A percentile compares a stretch with the other conserved stretches of the same genome.
phyloP scores from a whole-genome alignment of 2,113 vertebrate species.

The Nibea coibor region DNA sequence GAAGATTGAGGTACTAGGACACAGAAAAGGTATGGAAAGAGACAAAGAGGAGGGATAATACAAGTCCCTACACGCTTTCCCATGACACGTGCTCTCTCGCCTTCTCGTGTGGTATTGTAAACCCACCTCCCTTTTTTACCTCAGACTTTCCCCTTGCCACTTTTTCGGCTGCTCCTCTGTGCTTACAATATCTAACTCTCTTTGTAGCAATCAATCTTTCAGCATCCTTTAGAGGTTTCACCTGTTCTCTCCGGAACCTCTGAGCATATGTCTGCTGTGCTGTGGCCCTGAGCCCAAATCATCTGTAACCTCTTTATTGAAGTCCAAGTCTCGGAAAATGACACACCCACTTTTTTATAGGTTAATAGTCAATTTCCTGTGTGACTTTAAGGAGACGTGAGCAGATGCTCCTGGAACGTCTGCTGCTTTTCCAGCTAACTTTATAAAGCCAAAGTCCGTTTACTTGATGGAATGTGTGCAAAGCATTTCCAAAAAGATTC shows the following conservation, averaged over 20 bases:
- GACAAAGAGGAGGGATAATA: constrained; percentile 35
- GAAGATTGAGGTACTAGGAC: constrained; percentile 32
- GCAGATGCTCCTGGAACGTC: constrained; percentile 49
- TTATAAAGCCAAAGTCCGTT: constrained; percentile 13
- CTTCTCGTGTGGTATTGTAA: constrained; percentile 38
- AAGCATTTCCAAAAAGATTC: neutral
- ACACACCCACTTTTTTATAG: constrained; percentile 38
- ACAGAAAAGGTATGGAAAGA: constrained; percentile 26
- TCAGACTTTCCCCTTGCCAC: constrained; percentile 18
- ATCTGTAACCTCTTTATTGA: constrained; percentile 17
- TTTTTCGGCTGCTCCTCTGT: constrained; percentile 1
- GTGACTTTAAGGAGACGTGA: constrained; percentile 37
- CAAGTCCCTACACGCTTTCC: constrained; percentile 58
- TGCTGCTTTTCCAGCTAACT: constrained; percentile 42
- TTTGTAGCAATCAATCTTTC: neutral
- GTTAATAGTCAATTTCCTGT: constrained; percentile 72
- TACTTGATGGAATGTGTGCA: constrained; percentile 10
- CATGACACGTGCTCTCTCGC: constrained; percentile 9
- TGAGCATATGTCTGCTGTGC: constrained; percentile 27
- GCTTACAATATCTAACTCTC: neutral
- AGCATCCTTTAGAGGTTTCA: constrained; percentile 20
- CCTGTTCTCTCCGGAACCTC: constrained; percentile 5
- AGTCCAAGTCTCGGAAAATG: constrained; percentile 36
- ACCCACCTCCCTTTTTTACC: constrained; percentile 22
- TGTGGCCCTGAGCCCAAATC: constrained; percentile 16